Evolutionary conservation across 2,797 vertebrate genomes (phyloP).

Genomic region (Melanotaenia maccullochi): DNA sequence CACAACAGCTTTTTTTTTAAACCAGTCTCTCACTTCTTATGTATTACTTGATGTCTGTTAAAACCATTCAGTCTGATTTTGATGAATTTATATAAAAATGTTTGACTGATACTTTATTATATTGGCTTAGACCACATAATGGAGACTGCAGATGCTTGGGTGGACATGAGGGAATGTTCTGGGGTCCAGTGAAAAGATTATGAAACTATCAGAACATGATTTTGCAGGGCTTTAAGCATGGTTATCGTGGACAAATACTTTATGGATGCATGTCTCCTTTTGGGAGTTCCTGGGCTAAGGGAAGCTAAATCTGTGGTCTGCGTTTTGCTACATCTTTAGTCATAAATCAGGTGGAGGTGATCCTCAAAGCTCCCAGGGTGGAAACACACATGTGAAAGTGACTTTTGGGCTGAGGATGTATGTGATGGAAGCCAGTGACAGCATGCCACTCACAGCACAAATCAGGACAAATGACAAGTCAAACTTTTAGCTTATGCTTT

Average conservation of each 20-base stretch:
- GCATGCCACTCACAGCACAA: constrained; percentile 35
- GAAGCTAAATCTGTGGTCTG: constrained; percentile 44
- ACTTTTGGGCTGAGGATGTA: constrained; percentile 34
- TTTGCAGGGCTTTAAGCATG: constrained; percentile 41
- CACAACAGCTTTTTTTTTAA: constrained; percentile 2
- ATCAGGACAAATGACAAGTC: constrained; percentile 18
- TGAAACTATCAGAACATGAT: constrained; percentile 47
- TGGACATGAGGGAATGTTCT: constrained; percentile 44
- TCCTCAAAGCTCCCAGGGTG: constrained; percentile 56
- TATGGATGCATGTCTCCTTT: constrained; percentile 47
- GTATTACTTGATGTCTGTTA: constrained; percentile 54
- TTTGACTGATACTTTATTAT: constrained; percentile 53
- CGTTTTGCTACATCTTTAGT: constrained; percentile 61
- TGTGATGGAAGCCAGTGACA: constrained; percentile 19
- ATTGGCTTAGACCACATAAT: constrained; percentile 52
- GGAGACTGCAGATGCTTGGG: constrained; percentile 62
- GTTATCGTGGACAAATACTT: constrained; percentile 53
- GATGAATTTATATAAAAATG: constrained; percentile 60
- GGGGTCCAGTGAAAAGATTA: constrained; percentile 44
- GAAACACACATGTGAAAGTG: constrained; percentile 66
- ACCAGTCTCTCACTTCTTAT: background rate
- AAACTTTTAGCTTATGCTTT: constrained; percentile 37
- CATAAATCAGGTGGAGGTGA: constrained; percentile 73
- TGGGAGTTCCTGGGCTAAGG: constrained; percentile 52
- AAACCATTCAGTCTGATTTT: constrained; percentile 51